A percentile compares a stretch with the other conserved stretches of the same genome.
Evolutionary conservation across 1,140 invertebrate genomes (phyloP).

Genomic region (fruit fly (Drosophila melanogaster)): DNA sequence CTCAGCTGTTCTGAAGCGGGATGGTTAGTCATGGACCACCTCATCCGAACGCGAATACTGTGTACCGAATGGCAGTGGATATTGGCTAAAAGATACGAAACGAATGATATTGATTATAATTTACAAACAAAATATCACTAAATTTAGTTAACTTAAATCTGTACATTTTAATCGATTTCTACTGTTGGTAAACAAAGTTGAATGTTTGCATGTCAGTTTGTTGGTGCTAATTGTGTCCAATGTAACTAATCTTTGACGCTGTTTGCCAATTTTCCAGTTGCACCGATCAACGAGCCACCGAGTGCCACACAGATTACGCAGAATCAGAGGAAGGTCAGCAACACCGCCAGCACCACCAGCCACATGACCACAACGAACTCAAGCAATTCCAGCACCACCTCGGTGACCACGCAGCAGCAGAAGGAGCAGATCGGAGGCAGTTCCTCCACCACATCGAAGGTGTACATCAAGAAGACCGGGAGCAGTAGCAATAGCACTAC

Average conservation of each 20-base stretch:
- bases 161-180: conserved; percentile 13
- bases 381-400: conserved; percentile 48
- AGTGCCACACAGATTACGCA: conserved; percentile 16
- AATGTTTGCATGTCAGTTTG: conserved; percentile 52
- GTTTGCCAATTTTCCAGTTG: conserved; percentile 69
- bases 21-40: conserved; percentile 69
- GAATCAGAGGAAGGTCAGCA: conserved; percentile 56
- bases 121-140: too few relatives aligned
- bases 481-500: conserved; percentile 56
- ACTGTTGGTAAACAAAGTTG: conserved; percentile 32
- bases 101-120: neutral
- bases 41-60: conserved; percentile 58
- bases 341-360: conserved; percentile 51
- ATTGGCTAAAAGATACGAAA: conserved; percentile 8
- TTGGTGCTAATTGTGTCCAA: conserved; percentile 37
- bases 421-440: conserved; percentile 48
- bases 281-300: conserved; percentile 74
- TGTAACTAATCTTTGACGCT: conserved; percentile 23
- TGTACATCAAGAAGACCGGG: conserved; percentile 79
- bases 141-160: too few relatives aligned
- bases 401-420: conserved; percentile 57
- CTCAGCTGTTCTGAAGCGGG: conserved; percentile 64
- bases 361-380: conserved; percentile 59
- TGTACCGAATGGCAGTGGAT: conserved; percentile 19
- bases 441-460: conserved; percentile 69